Evolutionary conservation across 2,113 vertebrate genomes (phyloP), one percentile per base, ranked within the genome.

Genomic region (Campylorhamphus procurvoides): DNA sequence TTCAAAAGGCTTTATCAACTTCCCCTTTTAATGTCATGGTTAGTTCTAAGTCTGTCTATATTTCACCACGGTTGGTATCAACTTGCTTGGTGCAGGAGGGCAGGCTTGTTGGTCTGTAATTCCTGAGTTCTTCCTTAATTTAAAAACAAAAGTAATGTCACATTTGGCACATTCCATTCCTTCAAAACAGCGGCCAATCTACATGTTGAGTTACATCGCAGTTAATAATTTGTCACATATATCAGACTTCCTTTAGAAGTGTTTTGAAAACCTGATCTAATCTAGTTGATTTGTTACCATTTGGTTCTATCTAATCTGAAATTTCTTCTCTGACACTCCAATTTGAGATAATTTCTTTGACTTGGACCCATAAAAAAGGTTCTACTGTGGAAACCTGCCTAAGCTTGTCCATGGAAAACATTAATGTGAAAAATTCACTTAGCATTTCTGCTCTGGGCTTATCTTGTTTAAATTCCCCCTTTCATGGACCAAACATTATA

Each of bases 371-470:
- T 86, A 86, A 80, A 79, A 93, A 63, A 31, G 9, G 12, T 71
- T 95, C 68, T 84, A 33, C 35, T 52, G 47, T 77, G 37, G 63
- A 95, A 94, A 89, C 55, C 55, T 84, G 96, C 79, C 83, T 58
- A 80, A 92, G 64, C 95, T 89, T 93, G 92, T 86, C 86, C 72
- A 16, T 33, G 33, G 50, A 80, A 63, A 94, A 77, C 55, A 58
- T 77, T 80, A 90, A 88, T 20, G 33, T 72, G 67, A 95, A 96
- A 94, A 94, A 92, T 67, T 94, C 16, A 81, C 90, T 92, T 89
- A 90, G 55, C 63, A 33, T 84, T 95, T 96, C 72, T 93, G 83
- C 94, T 96, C 42, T 92, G 86, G 88, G 90, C 88, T 95, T 88
- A 92, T 90, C 79, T 93, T 64, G 63, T 90, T 86, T 71, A 93